phyloP scores from a whole-genome alignment of 2,888 invertebrate genomes.

The Hypsopygia costalis region DNA sequence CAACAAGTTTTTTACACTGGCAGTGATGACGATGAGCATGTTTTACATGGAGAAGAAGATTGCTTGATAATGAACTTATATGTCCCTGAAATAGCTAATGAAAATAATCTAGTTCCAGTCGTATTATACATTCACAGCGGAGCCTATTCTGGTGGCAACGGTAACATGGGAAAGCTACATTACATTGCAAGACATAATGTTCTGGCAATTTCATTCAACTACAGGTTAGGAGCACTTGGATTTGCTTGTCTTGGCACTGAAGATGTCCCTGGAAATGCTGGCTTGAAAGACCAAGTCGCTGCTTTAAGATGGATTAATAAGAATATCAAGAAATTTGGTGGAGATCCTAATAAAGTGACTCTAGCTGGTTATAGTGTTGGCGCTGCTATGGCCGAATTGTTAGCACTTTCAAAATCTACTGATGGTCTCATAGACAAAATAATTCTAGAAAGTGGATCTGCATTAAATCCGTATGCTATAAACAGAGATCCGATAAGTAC shows the following conservation, averaged over 20 bases:
- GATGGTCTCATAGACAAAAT: conserved; percentile 57
- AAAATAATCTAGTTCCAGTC: conserved; percentile 55
- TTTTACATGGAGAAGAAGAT: conserved; percentile 53
- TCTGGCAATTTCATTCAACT: conserved; percentile 84
- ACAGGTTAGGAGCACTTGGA: conserved; percentile 86
- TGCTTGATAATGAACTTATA: conserved; percentile 55
- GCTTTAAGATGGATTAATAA: conserved; percentile 88
- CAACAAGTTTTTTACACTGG: conserved; percentile 53
- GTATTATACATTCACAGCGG: conserved; percentile 67
- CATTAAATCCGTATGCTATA: conserved; percentile 57
- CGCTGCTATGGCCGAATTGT: conserved; percentile 75
- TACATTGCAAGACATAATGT: conserved; percentile 85
- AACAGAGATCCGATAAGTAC: conserved; percentile 59
- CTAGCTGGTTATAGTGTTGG: conserved; percentile 91
- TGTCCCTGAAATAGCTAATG: conserved; percentile 48
- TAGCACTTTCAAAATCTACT: conserved; percentile 50
- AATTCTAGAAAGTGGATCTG: conserved; percentile 66
- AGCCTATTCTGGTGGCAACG: conserved; percentile 58
- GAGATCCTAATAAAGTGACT: conserved; percentile 88
- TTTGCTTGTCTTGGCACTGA: conserved; percentile 82
- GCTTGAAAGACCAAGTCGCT: conserved; percentile 90
- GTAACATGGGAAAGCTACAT: conserved; percentile 67
- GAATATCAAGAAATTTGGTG: conserved; percentile 89
- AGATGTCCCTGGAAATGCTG: conserved; percentile 90
- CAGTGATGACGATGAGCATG: conserved; percentile 35